Percentiles rank a stretch among this genome's conserved stretches.
Evolutionary conservation across 2,113 vertebrate genomes (phyloP).

Genomic region (Tyrannus savana): DNA sequence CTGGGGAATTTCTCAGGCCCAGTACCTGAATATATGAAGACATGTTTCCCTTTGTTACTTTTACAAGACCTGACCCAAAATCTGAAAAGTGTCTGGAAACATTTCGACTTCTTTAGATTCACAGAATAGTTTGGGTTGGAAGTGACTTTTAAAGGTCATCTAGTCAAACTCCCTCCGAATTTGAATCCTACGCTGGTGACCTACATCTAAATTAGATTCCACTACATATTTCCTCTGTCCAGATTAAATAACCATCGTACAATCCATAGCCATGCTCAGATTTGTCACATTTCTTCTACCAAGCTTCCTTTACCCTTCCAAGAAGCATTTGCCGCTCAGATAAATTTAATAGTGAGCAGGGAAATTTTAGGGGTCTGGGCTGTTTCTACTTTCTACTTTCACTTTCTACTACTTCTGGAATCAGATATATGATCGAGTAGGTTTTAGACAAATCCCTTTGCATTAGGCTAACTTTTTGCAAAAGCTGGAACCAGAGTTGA

Average conservation of each 20-base stretch:
- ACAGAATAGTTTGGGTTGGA: background rate
- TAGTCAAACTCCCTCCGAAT: background rate
- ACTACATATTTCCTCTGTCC: background rate
- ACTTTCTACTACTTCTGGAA: background rate
- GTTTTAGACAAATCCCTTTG: background rate
- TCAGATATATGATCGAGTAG: background rate
- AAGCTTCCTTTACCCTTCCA: background rate
- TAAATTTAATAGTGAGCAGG: background rate
- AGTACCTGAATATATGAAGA: background rate
- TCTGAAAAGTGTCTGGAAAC: background rate
- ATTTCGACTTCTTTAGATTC: background rate
- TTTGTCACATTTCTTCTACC: background rate
- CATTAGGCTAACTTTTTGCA: background rate
- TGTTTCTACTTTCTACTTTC: background rate
- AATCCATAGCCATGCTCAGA: background rate
- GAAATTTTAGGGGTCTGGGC: background rate
- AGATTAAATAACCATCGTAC: background rate
- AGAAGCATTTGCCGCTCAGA: background rate
- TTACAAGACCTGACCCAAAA: background rate
- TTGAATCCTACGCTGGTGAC: background rate
- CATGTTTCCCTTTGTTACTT: background rate
- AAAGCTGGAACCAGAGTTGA: background rate
- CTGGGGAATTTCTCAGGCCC: background rate
- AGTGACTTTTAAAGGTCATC: background rate
- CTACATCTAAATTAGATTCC: background rate